Evolutionary conservation across 2,797 vertebrate species (phyloP).

Genomic region (Anableps anableps): DNA sequence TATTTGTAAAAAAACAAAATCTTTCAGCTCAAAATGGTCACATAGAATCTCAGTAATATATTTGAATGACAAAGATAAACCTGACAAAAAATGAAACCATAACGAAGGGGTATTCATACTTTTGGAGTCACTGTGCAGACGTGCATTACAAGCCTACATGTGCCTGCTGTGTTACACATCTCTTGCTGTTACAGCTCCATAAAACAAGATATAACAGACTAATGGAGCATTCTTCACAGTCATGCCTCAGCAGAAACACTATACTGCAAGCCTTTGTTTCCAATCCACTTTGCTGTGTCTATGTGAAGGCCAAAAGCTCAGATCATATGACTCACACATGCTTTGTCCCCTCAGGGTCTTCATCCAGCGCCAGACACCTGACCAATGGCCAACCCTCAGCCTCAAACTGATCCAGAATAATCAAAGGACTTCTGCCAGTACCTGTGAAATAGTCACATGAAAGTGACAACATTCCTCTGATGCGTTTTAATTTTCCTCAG

Average conservation of each 20-base stretch:
- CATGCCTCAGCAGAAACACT: slow-evolving; percentile 44
- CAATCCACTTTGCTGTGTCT: slow-evolving; percentile 57
- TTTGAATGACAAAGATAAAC: background rate
- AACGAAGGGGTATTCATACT: background rate
- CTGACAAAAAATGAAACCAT: background rate
- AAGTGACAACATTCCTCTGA: background rate
- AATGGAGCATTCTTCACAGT: slow-evolving; percentile 55
- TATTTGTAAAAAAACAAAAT: no score
- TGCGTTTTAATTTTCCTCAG: background rate
- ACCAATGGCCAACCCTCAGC: slow-evolving; percentile 46
- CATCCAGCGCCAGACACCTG: slow-evolving; percentile 55
- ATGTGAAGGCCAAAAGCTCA: slow-evolving; percentile 22
- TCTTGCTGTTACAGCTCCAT: slow-evolving; percentile 28
- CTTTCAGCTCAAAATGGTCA: no score
- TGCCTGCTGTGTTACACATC: slow-evolving; percentile 24
- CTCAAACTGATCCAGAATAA: slow-evolving; percentile 34
- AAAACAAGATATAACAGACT: slow-evolving; percentile 54
- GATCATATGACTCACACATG: slow-evolving; percentile 72
- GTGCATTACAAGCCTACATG: slow-evolving; percentile 33
- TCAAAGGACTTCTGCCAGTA: slow-evolving; percentile 21
- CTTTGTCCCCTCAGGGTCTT: slow-evolving; percentile 59
- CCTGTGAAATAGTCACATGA: slow-evolving; percentile 26
- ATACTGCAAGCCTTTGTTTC: slow-evolving; percentile 60
- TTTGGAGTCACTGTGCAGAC: background rate
- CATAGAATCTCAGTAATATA: background rate